Evolutionary conservation across 1,140 invertebrate genomes (phyloP).

Genomic region (Papilio helenus): DNA sequence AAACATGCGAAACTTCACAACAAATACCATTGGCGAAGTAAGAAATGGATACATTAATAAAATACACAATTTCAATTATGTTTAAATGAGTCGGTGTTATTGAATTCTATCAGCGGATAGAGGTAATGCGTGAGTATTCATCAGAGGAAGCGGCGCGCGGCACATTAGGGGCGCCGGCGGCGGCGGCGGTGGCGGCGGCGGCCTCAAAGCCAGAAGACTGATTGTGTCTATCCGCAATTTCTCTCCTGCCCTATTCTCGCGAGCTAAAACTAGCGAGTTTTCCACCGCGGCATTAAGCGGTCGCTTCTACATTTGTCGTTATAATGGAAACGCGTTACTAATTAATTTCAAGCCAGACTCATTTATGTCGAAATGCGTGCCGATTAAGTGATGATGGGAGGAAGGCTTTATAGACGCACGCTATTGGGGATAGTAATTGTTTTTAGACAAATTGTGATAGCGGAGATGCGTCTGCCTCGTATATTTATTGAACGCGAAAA

Average conservation of each 20-base stretch:
- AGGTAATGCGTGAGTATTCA: conserved; percentile 73
- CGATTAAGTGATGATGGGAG: conserved; percentile 78
- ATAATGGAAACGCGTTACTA: conserved; percentile 82
- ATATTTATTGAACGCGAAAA: conserved; percentile 67
- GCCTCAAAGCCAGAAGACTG: conserved; percentile 82
- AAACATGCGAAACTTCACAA: conserved; percentile 13
- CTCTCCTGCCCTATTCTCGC: conserved; percentile 81
- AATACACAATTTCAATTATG: conserved; percentile 61
- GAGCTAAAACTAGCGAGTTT: conserved; percentile 83
- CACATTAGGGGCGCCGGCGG: conserved; percentile 63
- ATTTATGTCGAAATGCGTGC: conserved; percentile 81
- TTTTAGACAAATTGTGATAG: conserved; percentile 9
- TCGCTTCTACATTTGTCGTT: conserved; percentile 82
- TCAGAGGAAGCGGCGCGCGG: conserved; percentile 75
- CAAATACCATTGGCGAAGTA: background rate
- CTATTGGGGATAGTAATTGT: conserved; percentile 29
- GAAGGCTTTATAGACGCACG: conserved; percentile 58
- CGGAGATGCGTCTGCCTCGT: conserved; percentile 37
- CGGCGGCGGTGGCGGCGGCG: conserved; percentile 53
- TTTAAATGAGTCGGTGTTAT: conserved; percentile 74
- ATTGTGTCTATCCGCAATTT: conserved; percentile 83
- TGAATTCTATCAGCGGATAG: conserved; percentile 70
- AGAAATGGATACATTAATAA: conserved; percentile 27
- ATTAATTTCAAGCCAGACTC: conserved; percentile 82
- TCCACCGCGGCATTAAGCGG: conserved; percentile 82